A percentile compares a stretch with the other conserved stretches of the same genome.
Evolutionary conservation across 1,140 invertebrate genomes (phyloP).

Genomic region (Zaprionus africanus): DNA sequence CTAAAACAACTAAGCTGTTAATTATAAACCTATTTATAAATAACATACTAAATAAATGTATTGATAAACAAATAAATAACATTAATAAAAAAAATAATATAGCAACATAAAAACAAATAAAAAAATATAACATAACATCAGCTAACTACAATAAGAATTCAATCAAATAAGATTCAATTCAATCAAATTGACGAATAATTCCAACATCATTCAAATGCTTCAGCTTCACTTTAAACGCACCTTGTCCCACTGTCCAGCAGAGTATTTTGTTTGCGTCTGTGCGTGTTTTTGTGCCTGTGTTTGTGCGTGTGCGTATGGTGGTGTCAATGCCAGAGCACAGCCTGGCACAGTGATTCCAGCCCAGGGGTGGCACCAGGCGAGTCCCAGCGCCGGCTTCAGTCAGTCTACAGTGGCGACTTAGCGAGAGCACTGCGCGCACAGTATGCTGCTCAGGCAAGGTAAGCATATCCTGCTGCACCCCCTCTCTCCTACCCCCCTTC

Average conservation of each 20-base stretch:
- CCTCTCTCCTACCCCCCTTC: background rate
- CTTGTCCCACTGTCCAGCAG: slow-evolving; percentile 38
- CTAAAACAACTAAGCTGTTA: no score
- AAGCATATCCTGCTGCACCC: slow-evolving; percentile 1
- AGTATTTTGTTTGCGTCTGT: background rate
- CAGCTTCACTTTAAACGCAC: background rate
- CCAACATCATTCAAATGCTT: background rate
- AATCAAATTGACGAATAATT: no score
- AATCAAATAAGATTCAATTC: no score
- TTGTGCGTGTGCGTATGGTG: background rate
- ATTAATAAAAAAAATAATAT: no score
- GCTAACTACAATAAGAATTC: no score
- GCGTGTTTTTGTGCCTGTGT: background rate
- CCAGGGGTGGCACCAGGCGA: slow-evolving; percentile 44
- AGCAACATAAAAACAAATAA: no score
- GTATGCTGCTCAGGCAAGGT: slow-evolving; percentile 35
- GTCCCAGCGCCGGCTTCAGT: background rate
- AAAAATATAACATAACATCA: no score
- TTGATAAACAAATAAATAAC: no score
- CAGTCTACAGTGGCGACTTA: slow-evolving; percentile 44
- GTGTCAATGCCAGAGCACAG: slow-evolving; percentile 29
- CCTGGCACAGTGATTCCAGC: slow-evolving; percentile 51
- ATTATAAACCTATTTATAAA: no score
- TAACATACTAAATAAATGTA: no score
- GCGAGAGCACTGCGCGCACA: slow-evolving; percentile 12